phyloP scores from a whole-genome alignment of 1,140 invertebrate species.

The Panonychus citri region DNA sequence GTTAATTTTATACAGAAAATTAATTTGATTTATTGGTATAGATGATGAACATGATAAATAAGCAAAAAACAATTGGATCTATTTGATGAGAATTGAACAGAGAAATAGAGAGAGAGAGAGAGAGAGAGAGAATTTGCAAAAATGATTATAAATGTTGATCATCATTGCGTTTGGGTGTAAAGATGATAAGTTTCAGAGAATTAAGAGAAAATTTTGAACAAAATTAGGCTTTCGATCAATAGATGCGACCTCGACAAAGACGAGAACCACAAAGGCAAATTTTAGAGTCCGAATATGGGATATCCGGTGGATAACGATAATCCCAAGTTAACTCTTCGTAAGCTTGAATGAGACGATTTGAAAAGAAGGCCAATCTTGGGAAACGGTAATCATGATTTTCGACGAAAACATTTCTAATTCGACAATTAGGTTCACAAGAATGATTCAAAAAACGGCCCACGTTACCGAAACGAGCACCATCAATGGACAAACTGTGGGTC shows the following conservation, averaged over 20 bases:
- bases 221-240: no score
- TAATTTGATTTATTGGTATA: no score
- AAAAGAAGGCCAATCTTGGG: constrained; percentile 64
- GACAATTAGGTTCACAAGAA: constrained; percentile 81
- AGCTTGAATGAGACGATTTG: constrained; percentile 46
- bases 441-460: constrained; percentile 88
- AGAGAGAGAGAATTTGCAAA: no score
- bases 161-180: no score
- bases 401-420: constrained; percentile 74
- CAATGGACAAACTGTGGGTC: constrained; percentile 27
- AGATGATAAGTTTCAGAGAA: no score
- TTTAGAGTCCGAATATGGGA: neutral
- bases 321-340: constrained; percentile 84
- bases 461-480: constrained; percentile 64
- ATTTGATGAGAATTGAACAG: no score
- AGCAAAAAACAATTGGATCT: no score
- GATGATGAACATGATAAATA: no score
- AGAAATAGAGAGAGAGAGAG: no score
- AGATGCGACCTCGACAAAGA: neutral
- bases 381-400: constrained; percentile 67
- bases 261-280: neutral
- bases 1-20: no score
- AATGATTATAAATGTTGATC: no score
- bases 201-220: no score
- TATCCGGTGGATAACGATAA: constrained; percentile 28